phyloP scores from a whole-genome alignment of 2,797 vertebrate genomes.

The Centropyge bicolor region DNA sequence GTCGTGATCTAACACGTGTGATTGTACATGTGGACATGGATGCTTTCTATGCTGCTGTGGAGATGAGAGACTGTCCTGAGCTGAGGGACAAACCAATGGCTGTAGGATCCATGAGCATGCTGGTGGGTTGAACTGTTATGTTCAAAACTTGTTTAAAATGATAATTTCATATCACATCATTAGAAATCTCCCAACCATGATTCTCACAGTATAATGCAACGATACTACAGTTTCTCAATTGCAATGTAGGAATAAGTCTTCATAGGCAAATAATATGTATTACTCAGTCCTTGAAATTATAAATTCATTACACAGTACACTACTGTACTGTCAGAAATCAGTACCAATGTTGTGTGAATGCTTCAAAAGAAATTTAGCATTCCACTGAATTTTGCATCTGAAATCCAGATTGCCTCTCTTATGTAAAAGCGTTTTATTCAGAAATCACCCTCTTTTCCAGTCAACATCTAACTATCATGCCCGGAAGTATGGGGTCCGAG shows the following conservation, averaged over 20 bases:
- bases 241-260: background rate
- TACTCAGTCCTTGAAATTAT: background rate
- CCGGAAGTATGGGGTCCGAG: constrained; percentile 95
- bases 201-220: background rate
- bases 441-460: constrained; percentile 80
- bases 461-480: constrained; percentile 98
- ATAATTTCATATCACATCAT: background rate
- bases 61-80: constrained; percentile 95
- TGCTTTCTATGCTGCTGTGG: constrained; percentile 98
- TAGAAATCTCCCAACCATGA: background rate
- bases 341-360: background rate
- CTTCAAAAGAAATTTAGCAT: background rate
- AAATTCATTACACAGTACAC: background rate
- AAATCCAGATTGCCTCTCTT: background rate
- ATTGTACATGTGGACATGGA: constrained; percentile 99
- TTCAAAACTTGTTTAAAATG: background rate
- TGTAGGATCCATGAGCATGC: constrained; percentile 96
- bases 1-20: constrained; percentile 88
- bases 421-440: background rate
- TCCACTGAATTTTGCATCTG: background rate
- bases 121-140: constrained; percentile 83
- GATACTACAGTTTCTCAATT: background rate
- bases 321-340: background rate
- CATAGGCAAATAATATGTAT: background rate
- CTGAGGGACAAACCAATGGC: constrained; percentile 96